Percentiles rank a stretch among this genome's conserved stretches.
These are phyloP conservation scores for Boloria selene DNA, from an alignment of 2,888 invertebrate genomes.

Conservation along the genomic window DNA sequence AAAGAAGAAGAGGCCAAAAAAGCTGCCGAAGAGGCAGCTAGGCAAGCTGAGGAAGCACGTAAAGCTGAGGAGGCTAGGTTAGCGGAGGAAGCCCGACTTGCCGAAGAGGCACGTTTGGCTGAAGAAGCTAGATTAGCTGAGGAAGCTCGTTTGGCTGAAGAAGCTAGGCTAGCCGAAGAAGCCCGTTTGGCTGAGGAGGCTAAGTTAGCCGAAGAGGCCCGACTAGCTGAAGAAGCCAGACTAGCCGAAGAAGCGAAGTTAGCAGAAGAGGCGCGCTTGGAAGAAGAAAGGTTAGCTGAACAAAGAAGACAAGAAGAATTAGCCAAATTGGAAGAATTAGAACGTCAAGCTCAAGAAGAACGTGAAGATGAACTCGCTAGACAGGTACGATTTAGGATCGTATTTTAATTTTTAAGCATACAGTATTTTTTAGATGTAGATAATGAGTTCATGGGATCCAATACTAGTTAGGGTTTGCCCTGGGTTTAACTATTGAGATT, in stretches of 20 bases:
- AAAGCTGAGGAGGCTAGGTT: conserved; percentile 73
- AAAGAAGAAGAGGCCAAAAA: conserved; percentile 70
- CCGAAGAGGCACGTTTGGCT: conserved; percentile 72
- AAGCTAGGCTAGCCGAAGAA: conserved; percentile 73
- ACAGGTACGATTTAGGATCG: conserved; percentile 66
- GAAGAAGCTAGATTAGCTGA: conserved; percentile 70
- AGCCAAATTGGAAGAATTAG: conserved; percentile 81
- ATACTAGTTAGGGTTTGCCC: too few relatives aligned
- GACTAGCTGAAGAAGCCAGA: conserved; percentile 57
- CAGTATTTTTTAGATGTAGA: too few relatives aligned
- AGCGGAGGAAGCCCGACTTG: conserved; percentile 71
- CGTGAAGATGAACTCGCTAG: conserved; percentile 86
- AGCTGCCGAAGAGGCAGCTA: conserved; percentile 78
- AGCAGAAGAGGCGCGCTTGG: conserved; percentile 52
- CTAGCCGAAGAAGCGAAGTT: conserved; percentile 62
- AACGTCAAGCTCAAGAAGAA: conserved; percentile 84
- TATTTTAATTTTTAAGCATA: too few relatives aligned
- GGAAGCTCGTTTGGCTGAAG: conserved; percentile 68
- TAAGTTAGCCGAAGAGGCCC: conserved; percentile 51
- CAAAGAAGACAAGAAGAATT: conserved; percentile 74
- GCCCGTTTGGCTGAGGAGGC: conserved; percentile 73
- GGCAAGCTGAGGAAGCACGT: conserved; percentile 63
- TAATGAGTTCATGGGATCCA: too few relatives aligned
- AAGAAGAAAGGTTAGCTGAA: conserved; percentile 72
- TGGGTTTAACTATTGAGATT: too few relatives aligned